Evolutionary conservation across 2,113 vertebrate genomes (phyloP).

Genomic region (Sterrhoptilus dennistouni): DNA sequence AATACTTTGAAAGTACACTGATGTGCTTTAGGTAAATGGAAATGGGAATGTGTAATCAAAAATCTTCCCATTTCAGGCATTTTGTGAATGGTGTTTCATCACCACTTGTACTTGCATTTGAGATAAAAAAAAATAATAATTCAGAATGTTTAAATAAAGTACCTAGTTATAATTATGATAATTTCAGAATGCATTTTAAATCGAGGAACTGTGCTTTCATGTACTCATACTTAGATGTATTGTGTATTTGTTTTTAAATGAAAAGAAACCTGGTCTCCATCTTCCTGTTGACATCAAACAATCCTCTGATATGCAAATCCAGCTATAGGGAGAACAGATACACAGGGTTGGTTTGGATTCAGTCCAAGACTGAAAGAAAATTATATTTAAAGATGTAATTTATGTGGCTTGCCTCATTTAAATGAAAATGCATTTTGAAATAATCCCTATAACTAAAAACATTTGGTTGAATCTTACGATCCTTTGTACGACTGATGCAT

Average conservation of each 20-base stretch:
- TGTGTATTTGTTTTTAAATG: conserved; percentile 74
- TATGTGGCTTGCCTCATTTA: conserved; percentile 41
- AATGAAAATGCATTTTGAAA: conserved; percentile 60
- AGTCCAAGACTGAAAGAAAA: conserved; percentile 66
- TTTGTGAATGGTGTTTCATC: neutral
- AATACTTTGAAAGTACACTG: neutral
- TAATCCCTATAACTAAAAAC: conserved; percentile 1
- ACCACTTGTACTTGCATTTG: neutral
- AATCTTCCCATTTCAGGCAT: neutral
- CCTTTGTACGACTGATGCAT: neutral
- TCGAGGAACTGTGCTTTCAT: conserved; percentile 46
- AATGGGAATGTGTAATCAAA: neutral
- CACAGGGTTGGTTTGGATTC: conserved; percentile 70
- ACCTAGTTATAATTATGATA: conserved; percentile 35
- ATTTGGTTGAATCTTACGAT: neutral
- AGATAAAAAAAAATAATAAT: conserved; percentile 1
- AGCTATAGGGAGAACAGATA: conserved; percentile 55
- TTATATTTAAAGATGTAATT: conserved; percentile 50
- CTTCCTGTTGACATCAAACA: conserved; percentile 81
- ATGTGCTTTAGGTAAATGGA: neutral
- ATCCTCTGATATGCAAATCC: conserved; percentile 81
- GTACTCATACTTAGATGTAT: conserved; percentile 28
- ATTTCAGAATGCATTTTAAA: conserved; percentile 68
- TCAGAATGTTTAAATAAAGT: conserved; percentile 28
- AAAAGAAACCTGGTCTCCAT: conserved; percentile 72